These are phyloP conservation scores for Glaucopsyche alexis DNA, from an alignment of 2,888 invertebrate species.

Conservation along the genomic window DNA sequence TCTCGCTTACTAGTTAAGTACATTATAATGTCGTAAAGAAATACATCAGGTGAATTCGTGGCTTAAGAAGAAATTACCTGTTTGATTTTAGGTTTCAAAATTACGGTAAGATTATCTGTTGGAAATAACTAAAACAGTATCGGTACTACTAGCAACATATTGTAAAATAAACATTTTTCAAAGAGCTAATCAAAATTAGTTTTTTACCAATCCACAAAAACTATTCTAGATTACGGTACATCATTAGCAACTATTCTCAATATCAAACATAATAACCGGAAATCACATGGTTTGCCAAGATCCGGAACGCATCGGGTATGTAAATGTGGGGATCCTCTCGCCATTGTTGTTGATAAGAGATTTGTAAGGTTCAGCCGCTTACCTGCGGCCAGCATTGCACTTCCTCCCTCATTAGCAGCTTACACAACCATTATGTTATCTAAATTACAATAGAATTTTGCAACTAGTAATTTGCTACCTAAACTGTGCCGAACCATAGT, in stretches of 20 bases:
- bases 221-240: neutral
- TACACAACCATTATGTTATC: slow-evolving; percentile 27
- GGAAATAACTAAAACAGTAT: no score
- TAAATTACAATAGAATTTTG: slow-evolving; percentile 22
- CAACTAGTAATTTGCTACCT: neutral
- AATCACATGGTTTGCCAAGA: slow-evolving; percentile 42
- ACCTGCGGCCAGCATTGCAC: slow-evolving; percentile 31
- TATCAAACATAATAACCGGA: slow-evolving; percentile 43
- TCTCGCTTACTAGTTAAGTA: neutral
- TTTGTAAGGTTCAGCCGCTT: slow-evolving; percentile 38
- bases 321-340: slow-evolving; percentile 51
- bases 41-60: no score
- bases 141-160: no score
- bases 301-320: slow-evolving; percentile 56
- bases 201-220: no score
- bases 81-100: no score
- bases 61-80: no score
- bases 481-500: neutral
- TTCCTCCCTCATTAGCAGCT: slow-evolving; percentile 24
- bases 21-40: neutral
- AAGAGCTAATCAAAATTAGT: no score
- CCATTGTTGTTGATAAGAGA: slow-evolving; percentile 49
- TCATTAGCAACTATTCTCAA: slow-evolving; percentile 18
- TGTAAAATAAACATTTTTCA: no score
- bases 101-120: no score